Evolutionary conservation across 2,113 vertebrate genomes (phyloP).

Genomic region (Psettodes erumei): DNA sequence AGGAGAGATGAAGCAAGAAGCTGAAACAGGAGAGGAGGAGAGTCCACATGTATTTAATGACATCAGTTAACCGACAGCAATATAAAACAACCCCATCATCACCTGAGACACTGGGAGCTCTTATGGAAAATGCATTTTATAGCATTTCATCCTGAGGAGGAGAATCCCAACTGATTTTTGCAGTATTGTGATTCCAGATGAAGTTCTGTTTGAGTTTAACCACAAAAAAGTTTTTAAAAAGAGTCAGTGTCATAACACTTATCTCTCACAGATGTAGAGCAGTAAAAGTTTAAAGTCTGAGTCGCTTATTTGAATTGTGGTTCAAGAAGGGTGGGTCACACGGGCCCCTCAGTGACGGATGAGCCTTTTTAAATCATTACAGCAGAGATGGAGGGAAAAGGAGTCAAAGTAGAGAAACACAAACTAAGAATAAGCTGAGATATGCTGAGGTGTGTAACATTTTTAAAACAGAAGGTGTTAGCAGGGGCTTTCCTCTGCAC

Average conservation of each 20-base stretch:
- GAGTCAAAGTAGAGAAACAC: not conserved
- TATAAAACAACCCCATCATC: not conserved
- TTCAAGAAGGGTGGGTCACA: too few species aligned
- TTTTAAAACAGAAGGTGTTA: constrained; percentile 40
- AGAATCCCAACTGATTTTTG: too few species aligned
- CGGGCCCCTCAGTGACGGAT: too few species aligned
- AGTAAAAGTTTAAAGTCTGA: not conserved
- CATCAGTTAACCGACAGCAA: not conserved
- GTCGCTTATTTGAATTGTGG: too few species aligned
- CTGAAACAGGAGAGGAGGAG: not conserved
- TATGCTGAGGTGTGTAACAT: not conserved
- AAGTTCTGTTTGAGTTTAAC: not conserved
- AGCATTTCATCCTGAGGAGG: too few species aligned
- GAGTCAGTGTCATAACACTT: not conserved
- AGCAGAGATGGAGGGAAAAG: not conserved
- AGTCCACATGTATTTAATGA: not conserved
- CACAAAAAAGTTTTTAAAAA: not conserved
- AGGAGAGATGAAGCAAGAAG: not conserved
- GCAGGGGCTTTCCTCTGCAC: constrained; percentile 23
- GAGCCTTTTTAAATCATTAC: too few species aligned
- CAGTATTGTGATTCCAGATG: not conserved
- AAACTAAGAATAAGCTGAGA: not conserved
- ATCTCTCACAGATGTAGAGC: not conserved
- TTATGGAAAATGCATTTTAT: not conserved
- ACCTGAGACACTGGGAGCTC: too few species aligned